A percentile compares a stretch with the other conserved stretches of the same genome.
Evolutionary conservation across 92 coral and sea anemone genomes (phyloP).

Genomic region (Actinostola sp.): DNA sequence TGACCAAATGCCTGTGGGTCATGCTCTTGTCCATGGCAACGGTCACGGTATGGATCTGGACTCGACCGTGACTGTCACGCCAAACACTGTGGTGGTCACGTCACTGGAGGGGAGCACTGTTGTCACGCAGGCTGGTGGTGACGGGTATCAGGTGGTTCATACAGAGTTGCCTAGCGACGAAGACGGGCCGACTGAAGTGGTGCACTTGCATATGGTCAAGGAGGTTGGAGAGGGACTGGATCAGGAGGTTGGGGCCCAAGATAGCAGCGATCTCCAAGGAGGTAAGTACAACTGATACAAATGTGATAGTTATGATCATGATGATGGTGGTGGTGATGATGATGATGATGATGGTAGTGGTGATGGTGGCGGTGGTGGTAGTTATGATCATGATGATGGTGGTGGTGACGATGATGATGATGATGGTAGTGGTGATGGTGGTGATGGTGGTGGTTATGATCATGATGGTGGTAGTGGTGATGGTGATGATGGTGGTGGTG

Average conservation of each 20-base stretch:
- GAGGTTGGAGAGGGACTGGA: constrained; percentile 17
- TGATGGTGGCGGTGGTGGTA: too few species aligned
- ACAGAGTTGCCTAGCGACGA: constrained; percentile 32
- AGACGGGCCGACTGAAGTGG: constrained; percentile 27
- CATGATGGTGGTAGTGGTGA: too few species aligned
- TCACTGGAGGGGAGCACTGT: constrained; percentile 75
- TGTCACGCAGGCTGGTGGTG: constrained; percentile 60
- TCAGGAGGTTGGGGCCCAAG: constrained; percentile 2
- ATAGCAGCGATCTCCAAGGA: not conserved
- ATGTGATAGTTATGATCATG: too few species aligned
- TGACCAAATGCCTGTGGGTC: constrained; percentile 39
- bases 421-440: too few species aligned
- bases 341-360: too few species aligned
- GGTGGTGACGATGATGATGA: too few species aligned
- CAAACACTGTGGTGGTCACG: constrained; percentile 89
- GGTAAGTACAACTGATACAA: constrained; percentile 10
- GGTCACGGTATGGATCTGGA: constrained; percentile 79
- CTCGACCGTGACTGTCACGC: constrained; percentile 69
- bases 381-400: too few species aligned
- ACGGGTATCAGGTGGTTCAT: constrained; percentile 20
- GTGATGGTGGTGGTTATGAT: too few species aligned
- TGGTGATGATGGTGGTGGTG: too few species aligned
- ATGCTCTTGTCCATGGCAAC: constrained; percentile 62
- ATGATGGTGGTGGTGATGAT: too few species aligned
- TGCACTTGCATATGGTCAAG: constrained; percentile 33